Base-by-base conservation (phyloP, 2,797 vertebrate genomes). In the Darevskia nairensis region DNA sequence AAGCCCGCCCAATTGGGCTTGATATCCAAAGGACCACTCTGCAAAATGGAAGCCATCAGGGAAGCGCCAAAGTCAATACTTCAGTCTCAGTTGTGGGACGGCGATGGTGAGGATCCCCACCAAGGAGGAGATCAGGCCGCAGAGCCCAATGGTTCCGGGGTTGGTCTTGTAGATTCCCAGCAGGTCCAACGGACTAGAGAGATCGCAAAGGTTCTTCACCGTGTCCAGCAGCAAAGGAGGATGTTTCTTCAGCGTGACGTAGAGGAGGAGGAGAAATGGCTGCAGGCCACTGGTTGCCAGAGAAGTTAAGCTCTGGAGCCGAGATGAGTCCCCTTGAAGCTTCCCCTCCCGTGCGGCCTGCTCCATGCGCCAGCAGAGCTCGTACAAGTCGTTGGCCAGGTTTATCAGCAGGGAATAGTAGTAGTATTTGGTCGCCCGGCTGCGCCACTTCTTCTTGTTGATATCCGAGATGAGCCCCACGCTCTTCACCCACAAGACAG, bases 41-140 rank as follows among this genome's bases (percentile, higher is more conserved):
- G 19, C 6, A 35, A 11, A 75, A 82, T 32, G 79, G 3, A 80
- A 92, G 79, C 87, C 87, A 72, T 8, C 66, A 55, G 55, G 61
- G 89, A 46, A 88, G 64, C 72, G 55, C 0, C 61, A 1, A 25
- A 1, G 9, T 96, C 68, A 91, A 68, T 90, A 95, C 91, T 97
- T 98, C 79, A 99, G 94, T 94, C 94, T 98, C 89, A 99, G 93
- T 69, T 93, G 93, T 44, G 99, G 98, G 46, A 95, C 97, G 13
- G 96, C 85, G 2, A 99, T 93, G 0, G 97, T 97, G 80, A 98
- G 32, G 78, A 99, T 98, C 46, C 98, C 98, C 35, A 98, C 96
- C 59, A 99, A 2, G 0, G 99, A 99, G 6, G 99, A 99, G 39
- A 99, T 41, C 3, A 99, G 74, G 0, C 99, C 99, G n/a, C 98